Conservation (phyloP, 2,113 vertebrate genomes). For the Elephas maximus region DNA sequence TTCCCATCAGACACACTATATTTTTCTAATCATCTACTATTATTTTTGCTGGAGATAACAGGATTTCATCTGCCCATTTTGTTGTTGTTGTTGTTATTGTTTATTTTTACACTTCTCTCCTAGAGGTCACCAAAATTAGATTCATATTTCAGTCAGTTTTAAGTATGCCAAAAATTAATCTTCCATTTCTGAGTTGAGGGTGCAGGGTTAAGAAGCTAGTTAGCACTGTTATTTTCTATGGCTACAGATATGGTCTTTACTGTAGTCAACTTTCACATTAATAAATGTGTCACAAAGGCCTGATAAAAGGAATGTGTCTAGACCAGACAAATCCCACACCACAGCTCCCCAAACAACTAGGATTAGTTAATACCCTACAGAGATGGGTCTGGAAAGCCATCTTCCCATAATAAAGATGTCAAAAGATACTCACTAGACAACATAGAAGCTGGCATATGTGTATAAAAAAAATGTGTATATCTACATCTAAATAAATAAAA, state of each 20-base stretch:
- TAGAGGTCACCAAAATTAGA: conserved; percentile 38
- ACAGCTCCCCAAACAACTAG: not conserved
- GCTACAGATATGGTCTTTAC: not conserved
- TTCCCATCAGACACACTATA: not conserved
- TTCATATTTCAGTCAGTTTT: conserved; percentile 40
- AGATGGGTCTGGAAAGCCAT: not conserved
- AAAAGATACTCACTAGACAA: not conserved
- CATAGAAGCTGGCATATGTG: not conserved
- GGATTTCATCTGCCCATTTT: conserved; percentile 32
- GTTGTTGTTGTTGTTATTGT: not conserved
- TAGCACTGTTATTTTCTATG: conserved; percentile 37
- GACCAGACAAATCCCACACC: conserved; percentile 14
- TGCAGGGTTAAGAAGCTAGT: conserved; percentile 12
- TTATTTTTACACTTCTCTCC: conserved; percentile 34
- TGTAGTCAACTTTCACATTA: conserved; percentile 1
- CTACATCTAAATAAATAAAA: not conserved
- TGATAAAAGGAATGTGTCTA: not conserved
- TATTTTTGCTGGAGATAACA: conserved; percentile 49
- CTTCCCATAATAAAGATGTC: not conserved
- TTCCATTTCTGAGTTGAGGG: not conserved
- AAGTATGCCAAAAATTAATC: not conserved
- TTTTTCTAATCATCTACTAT: not conserved
- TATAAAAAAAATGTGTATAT: not conserved
- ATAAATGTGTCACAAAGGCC: not conserved
- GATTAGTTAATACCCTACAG: conserved; percentile 6